Evolutionary conservation across 2,888 invertebrate genomes (phyloP).

Genomic region (Diadegma fenestrale): DNA sequence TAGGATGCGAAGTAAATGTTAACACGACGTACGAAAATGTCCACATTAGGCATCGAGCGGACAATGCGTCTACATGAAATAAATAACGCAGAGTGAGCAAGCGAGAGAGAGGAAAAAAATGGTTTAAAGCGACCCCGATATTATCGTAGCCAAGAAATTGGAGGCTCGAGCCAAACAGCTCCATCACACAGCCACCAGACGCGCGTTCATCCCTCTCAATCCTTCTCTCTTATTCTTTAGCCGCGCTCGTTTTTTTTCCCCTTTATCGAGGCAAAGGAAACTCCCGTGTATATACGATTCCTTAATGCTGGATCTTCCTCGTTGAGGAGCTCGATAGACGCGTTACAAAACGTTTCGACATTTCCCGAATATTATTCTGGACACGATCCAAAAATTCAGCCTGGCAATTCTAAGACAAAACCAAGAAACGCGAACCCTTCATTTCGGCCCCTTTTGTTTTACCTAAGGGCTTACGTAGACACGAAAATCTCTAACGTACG

Average conservation of each 20-base stretch:
- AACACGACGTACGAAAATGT: slow-evolving; percentile 60
- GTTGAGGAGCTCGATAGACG: slow-evolving; percentile 42
- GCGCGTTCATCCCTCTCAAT: slow-evolving; percentile 56
- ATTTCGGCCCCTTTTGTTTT: slow-evolving; percentile 14
- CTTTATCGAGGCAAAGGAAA: slow-evolving; percentile 36
- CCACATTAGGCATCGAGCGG: slow-evolving; percentile 71
- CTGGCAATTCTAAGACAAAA: slow-evolving; percentile 38
- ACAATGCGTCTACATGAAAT: slow-evolving; percentile 75
- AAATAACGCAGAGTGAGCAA: slow-evolving; percentile 73
- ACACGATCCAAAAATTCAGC: slow-evolving; percentile 73
- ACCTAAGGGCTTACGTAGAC: background rate
- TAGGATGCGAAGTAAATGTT: slow-evolving; percentile 20
- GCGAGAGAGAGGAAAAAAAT: slow-evolving; percentile 25
- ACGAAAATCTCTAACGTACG: background rate
- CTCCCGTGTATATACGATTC: slow-evolving; percentile 28
- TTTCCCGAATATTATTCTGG: slow-evolving; percentile 75
- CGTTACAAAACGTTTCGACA: slow-evolving; percentile 47
- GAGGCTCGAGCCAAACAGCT: slow-evolving; percentile 78
- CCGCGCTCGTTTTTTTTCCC: slow-evolving; percentile 25
- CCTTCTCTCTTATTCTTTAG: slow-evolving; percentile 26
- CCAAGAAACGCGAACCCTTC: slow-evolving; percentile 18
- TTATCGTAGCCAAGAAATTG: slow-evolving; percentile 77
- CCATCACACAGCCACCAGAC: slow-evolving; percentile 64
- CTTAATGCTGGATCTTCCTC: slow-evolving; percentile 57
- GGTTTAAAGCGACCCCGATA: slow-evolving; percentile 76